These are phyloP conservation scores for Leiothrix lutea DNA, from an alignment of 2,113 vertebrate species.

Conservation along the genomic window DNA sequence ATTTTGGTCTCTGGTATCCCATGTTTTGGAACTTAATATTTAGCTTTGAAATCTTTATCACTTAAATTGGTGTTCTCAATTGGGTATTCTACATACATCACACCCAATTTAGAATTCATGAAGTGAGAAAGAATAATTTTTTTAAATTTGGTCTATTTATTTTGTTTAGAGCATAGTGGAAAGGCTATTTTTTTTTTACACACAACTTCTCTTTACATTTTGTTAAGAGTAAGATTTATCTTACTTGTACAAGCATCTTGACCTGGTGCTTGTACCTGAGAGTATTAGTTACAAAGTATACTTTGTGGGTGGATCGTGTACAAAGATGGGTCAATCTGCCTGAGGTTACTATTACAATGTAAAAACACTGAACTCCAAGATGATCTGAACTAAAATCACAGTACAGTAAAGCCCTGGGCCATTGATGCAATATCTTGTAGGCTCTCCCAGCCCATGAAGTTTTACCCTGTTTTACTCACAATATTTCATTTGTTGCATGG, in stretches of 20 bases:
- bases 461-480: not conserved
- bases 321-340: not conserved
- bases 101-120: not conserved
- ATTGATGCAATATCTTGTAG: not conserved
- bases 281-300: not conserved
- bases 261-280: not conserved
- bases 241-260: not conserved
- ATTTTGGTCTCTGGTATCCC: not conserved
- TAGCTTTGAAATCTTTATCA: not conserved
- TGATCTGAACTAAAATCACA: not conserved
- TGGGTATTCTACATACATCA: not conserved
- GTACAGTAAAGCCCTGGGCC: not conserved
- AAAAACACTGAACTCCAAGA: not conserved
- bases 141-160: not conserved
- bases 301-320: fast-evolving
- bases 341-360: fast-evolving
- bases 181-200: not conserved
- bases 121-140: not conserved
- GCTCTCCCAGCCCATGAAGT: not conserved
- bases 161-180: not conserved
- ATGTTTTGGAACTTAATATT: not conserved
- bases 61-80: not conserved
- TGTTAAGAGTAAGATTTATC: not conserved
- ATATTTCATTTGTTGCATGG: not conserved
- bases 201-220: not conserved